These are phyloP conservation scores for Neodontobutis hainanensis DNA, from an alignment of 2,113 vertebrate species.

Conservation along the genomic window DNA sequence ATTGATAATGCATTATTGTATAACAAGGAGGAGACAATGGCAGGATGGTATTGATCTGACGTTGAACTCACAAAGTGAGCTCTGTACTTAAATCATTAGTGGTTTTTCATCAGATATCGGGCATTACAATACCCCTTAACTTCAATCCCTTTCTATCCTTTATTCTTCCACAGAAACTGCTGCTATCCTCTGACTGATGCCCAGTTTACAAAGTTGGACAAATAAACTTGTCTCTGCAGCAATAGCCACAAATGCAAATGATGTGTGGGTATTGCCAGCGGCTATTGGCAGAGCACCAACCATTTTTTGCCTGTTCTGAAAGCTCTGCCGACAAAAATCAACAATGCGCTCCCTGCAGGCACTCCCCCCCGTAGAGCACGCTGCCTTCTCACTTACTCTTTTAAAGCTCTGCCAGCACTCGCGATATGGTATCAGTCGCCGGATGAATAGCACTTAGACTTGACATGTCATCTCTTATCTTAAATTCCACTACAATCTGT, in stretches of 20 bases:
- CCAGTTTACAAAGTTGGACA: conserved; percentile 31
- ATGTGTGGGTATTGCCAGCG: conserved; percentile 34
- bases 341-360: conserved; percentile 4
- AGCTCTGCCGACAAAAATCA: conserved; percentile 26
- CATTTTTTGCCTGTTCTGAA: conserved; percentile 20
- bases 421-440: conserved; percentile 1
- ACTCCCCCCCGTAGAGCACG: conserved; percentile 1
- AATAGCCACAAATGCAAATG: conserved; percentile 52
- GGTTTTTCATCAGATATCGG: neutral
- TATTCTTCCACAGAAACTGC: conserved; percentile 7
- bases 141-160: conserved; percentile 4
- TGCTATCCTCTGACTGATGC: conserved; percentile 13
- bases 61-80: neutral
- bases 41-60: no score
- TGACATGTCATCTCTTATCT: conserved; percentile 3
- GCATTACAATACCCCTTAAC: neutral
- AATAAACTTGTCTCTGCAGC: conserved; percentile 47
- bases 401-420: neutral
- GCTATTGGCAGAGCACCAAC: conserved; percentile 34
- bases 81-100: neutral
- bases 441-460: neutral
- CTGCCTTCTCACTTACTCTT: conserved; percentile 12
- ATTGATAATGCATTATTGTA: no score
- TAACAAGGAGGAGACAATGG: no score
- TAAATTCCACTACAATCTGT: neutral